A percentile compares a stretch with the other conserved stretches of the same genome.
Conservation (phyloP, 2,113 vertebrate genomes). For the Erinaceus europaeus region DNA sequence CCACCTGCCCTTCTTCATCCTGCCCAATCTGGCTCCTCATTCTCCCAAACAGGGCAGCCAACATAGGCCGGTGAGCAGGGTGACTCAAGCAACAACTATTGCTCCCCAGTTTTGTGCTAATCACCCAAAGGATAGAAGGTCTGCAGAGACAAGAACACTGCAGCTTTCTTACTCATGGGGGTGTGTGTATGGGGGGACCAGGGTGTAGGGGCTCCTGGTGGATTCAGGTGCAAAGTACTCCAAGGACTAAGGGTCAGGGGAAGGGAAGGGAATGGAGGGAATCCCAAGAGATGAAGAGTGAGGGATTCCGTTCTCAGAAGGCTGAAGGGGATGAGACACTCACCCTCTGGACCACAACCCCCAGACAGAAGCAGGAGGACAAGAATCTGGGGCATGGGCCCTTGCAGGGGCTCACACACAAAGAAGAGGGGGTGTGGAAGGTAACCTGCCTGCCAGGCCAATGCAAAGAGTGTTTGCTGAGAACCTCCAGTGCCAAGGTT, state of each 20-base stretch:
- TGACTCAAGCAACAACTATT: conserved; percentile 57
- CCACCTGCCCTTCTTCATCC: conserved; percentile 36
- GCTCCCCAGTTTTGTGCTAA: conserved; percentile 16
- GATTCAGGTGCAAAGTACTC: not conserved
- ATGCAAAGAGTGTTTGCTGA: not conserved
- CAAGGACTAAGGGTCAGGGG: not conserved
- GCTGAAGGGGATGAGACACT: not conserved
- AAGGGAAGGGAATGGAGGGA: not conserved
- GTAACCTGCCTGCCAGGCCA: not conserved
- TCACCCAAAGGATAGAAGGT: not conserved
- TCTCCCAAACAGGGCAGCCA: conserved; percentile 31
- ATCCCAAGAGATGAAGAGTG: not conserved
- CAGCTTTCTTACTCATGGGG: not conserved
- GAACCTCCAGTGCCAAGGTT: not conserved
- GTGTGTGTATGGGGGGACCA: not conserved
- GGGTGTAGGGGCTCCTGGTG: too few relatives aligned
- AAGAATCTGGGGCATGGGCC: not conserved
- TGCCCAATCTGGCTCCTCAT: conserved; percentile 17
- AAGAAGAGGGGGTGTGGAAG: not conserved
- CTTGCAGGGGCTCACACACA: not conserved
- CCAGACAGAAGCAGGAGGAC: not conserved
- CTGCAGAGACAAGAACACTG: not conserved
- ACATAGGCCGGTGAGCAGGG: not conserved
- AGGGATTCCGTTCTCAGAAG: not conserved
- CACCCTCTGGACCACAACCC: not conserved